These are phyloP conservation scores for Monopis laevigella DNA, from an alignment of 2,888 invertebrate genomes.

Conservation along the genomic window DNA sequence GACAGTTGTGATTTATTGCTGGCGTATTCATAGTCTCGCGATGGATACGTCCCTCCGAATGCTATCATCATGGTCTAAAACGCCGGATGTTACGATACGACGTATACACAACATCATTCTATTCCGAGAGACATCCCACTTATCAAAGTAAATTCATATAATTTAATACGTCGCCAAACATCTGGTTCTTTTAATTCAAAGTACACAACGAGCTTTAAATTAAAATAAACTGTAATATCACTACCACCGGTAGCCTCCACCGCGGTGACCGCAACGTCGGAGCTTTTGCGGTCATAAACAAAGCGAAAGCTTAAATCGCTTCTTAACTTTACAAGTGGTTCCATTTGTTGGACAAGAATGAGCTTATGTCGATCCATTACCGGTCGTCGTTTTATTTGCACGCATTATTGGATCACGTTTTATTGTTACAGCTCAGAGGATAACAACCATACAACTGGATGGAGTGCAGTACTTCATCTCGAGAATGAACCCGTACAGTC, in stretches of 20 bases:
- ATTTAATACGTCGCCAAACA: no score
- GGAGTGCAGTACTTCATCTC: conserved; percentile 88
- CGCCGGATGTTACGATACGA: no score
- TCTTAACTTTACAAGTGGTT: conserved; percentile 6
- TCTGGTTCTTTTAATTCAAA: no score
- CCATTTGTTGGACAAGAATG: conserved; percentile 1
- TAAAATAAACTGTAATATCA: conserved; percentile 4
- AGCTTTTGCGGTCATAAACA: conserved; percentile 5
- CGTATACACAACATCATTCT: no score
- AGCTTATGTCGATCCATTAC: background rate
- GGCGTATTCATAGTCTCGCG: background rate
- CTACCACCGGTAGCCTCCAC: conserved; percentile 1
- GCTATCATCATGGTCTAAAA: background rate
- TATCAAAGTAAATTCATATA: no score
- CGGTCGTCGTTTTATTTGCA: background rate
- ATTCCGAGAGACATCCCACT: no score
- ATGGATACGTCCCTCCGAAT: background rate
- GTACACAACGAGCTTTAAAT: no score
- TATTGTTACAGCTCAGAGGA: conserved; percentile 78
- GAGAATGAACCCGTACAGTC: conserved; percentile 87
- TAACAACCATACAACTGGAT: conserved; percentile 86
- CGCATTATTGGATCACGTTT: conserved; percentile 9
- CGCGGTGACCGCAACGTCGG: background rate
- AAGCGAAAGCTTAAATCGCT: conserved; percentile 1
- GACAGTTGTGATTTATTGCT: conserved; percentile 5